Base-by-base conservation (phyloP, 2,888 invertebrate genomes). In the Drosophila anomalata region DNA sequence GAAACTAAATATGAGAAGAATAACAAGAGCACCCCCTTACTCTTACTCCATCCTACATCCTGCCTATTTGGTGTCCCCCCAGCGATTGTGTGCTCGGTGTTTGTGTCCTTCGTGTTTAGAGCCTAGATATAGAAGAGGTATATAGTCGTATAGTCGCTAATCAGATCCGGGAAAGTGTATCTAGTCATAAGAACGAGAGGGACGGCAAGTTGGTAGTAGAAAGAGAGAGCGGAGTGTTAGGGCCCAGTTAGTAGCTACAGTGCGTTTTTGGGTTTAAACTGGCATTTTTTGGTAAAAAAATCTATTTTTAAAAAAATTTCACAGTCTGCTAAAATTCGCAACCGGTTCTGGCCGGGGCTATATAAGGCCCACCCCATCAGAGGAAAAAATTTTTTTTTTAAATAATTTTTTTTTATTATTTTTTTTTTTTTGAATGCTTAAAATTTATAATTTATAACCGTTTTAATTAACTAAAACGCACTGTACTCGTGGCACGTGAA, bases 131-230 rank as follows among this genome's bases (percentile, higher is more conserved):
- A 17, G 17, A 17, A 17, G 17, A 17, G 17, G 17, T 17, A 17
- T 39, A 11, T 31, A 29, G 42, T 24, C 26, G 20, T 8, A 3
- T 42, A 39, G 47, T 17, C 17, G 17, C 26, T 8, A 42, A 33
- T 48, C 22, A 9, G n/a, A 9, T 20, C 39, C 26, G 33, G 44
- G 47, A 58, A 62, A 74, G 72, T 78, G 72, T 62, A 79, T 85
- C 81, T 81, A 81, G 81, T 81, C 81, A 81, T 78, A 81, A 79
- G 63, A 57, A 20, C 50, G 68, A 72, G 26, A 52, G 42, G 51
- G 55, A 61, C 44, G 44, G 47, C 47, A 41, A 17, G 57, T 33
- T 39, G 29, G 3, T 57, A 55, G 24, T 7, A 24, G 14, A 26
- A 20, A 12, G 24, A 20, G 8, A n/a, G 41, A 39, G 22, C 22